Conservation (phyloP, 2,888 invertebrate species). For the Pherbina coryleti region DNA sequence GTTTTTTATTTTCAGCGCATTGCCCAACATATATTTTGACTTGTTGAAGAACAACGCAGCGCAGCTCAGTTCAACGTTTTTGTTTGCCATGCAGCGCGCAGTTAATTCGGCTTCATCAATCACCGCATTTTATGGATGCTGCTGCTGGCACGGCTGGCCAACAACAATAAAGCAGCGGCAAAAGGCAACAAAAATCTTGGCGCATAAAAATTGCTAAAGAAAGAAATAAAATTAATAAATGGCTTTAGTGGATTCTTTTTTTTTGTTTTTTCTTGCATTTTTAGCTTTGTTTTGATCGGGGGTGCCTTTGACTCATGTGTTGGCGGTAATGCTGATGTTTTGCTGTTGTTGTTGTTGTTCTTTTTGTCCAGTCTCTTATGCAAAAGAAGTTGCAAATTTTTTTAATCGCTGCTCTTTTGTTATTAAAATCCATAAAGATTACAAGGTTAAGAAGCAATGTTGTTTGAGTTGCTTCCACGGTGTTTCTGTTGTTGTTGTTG, state of each 20-base stretch:
- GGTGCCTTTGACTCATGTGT: slow-evolving; percentile 29
- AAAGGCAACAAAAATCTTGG: not conserved
- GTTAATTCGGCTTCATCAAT: slow-evolving; percentile 58
- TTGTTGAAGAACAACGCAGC: slow-evolving; percentile 16
- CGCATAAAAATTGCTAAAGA: slow-evolving; percentile 31
- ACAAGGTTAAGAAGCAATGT: slow-evolving; percentile 31
- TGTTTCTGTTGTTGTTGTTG: slow-evolving; percentile 28
- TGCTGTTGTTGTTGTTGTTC: slow-evolving; percentile 26
- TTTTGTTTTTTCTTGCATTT: slow-evolving; percentile 31
- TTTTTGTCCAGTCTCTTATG: slow-evolving; percentile 27
- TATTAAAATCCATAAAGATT: slow-evolving; percentile 42
- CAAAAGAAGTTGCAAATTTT: slow-evolving; percentile 47
- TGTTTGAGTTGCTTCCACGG: not conserved
- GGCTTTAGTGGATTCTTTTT: slow-evolving; percentile 35
- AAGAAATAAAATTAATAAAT: slow-evolving; percentile 48
- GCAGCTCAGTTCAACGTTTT: not conserved
- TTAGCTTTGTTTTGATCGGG: slow-evolving; percentile 24
- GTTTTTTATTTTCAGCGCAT: slow-evolving; percentile 13
- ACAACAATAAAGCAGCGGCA: slow-evolving; percentile 28
- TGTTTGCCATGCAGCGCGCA: slow-evolving; percentile 48
- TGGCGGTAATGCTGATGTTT: slow-evolving; percentile 15
- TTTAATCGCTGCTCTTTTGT: slow-evolving; percentile 46
- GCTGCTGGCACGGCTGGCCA: slow-evolving; percentile 33
- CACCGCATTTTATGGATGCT: slow-evolving; percentile 54
- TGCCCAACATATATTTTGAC: slow-evolving; percentile 26